Base-by-base conservation (phyloP, 1,140 invertebrate species). In the Drosophila ogumai region DNA sequence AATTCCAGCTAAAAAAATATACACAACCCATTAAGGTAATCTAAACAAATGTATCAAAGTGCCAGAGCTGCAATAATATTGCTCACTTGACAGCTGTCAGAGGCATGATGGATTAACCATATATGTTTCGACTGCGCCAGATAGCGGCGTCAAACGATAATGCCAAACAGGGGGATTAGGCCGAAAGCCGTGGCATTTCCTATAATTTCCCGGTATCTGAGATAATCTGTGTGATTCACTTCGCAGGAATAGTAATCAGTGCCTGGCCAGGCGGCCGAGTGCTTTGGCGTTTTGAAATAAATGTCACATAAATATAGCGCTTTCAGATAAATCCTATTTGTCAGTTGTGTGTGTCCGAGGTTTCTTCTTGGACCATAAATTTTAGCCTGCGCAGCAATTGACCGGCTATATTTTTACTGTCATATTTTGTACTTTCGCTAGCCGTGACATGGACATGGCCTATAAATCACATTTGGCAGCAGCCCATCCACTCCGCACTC, bases 401-500 rank as follows among this genome's bases (percentile, higher is more conserved):
- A 52, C 63, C 65, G 69, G 63, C 66, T 82, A 82, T 73, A 79
- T 82, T 75, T 82, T 61, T 47, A 61, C 69, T 68, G 75, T 69
- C 79, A 87, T 79, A 86, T 82, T 79, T 76, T 59, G 56, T 77
- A 74, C 71, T 87, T 63, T 71, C 54, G 67, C 74, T 59, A 81
- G 79, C 75, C 60, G 71, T 74, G 60, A 66, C 67, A 78, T 61
- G 82, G 76, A 90, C 76, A 86, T 60, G 50, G 56, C 63, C 75
- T 78, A 88, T 88, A 88, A 88, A 88, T 88, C 84, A 88, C 84
- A 81, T 90, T 90, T 90, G 84, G 85, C 85, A 90, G 85, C 85
- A 84, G 81, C 43, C 72, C 80, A 88, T 88, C 43, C 66, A 74
- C 72, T 81, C 63, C 58, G 40, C 76, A 75, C 74, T 34, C 69